Evolutionary conservation across 2,888 invertebrate genomes (phyloP).

Genomic region (Leucophenga maculata): DNA sequence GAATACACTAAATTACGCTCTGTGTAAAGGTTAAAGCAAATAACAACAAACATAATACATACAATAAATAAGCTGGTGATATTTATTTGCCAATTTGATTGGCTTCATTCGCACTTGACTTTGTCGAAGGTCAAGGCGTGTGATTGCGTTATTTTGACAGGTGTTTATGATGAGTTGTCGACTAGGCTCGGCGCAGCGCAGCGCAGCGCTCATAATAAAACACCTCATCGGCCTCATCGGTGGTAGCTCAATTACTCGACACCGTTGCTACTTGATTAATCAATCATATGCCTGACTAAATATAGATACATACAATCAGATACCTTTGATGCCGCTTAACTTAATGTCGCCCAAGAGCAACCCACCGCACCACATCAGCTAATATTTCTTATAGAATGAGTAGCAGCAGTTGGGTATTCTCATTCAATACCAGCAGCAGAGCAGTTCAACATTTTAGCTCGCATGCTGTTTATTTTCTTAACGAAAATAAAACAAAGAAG

Average conservation of each 20-base stretch:
- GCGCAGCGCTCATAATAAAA: no score
- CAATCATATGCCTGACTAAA: conserved; percentile 6
- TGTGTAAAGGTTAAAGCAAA: no score
- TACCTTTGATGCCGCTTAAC: no score
- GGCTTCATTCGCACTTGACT: not conserved
- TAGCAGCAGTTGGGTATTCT: no score
- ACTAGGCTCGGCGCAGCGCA: no score
- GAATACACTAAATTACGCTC: no score
- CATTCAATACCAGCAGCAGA: not conserved
- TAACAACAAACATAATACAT: no score
- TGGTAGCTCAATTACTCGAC: not conserved
- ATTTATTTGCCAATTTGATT: no score
- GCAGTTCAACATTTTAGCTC: not conserved
- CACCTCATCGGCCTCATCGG: no score
- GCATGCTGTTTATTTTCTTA: conserved; percentile 10
- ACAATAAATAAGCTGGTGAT: no score
- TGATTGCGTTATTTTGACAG: not conserved
- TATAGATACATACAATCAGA: not conserved
- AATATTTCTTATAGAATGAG: no score
- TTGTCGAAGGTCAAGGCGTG: conserved; percentile 1
- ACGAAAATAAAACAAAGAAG: conserved; percentile 12
- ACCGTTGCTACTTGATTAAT: conserved; percentile 5
- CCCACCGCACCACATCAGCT: not conserved
- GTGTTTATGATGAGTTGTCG: no score
- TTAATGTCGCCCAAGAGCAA: not conserved